phyloP scores from a whole-genome alignment of 2,888 invertebrate genomes.

The Epistrophella euchroma region DNA sequence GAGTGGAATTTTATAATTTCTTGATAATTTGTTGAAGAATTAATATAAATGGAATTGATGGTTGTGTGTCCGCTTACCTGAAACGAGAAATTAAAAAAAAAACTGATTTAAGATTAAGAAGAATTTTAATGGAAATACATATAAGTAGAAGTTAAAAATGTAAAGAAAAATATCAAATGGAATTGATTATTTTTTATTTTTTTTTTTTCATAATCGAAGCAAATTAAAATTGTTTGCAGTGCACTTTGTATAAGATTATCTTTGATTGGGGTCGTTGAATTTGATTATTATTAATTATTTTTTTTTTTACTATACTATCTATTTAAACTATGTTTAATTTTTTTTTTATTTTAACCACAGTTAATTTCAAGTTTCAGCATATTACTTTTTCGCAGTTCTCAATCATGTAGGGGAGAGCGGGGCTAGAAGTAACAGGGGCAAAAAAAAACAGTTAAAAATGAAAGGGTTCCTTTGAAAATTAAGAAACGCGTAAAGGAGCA shows the following conservation, averaged over 20 bases:
- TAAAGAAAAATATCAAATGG: slow-evolving; percentile 28
- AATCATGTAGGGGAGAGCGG: too few relatives aligned
- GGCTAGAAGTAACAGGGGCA: too few relatives aligned
- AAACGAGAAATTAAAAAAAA: slow-evolving; percentile 50
- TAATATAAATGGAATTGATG: slow-evolving; percentile 55
- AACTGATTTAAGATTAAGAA: slow-evolving; percentile 28
- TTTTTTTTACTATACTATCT: not conserved
- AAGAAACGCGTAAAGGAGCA: too few relatives aligned
- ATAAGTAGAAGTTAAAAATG: not conserved
- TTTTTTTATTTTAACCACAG: not conserved
- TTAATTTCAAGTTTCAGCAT: too few relatives aligned
- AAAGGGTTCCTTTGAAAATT: too few relatives aligned
- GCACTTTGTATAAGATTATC: slow-evolving; percentile 14
- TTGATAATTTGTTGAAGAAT: slow-evolving; percentile 62
- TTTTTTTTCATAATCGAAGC: slow-evolving; percentile 9
- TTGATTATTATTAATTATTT: slow-evolving; percentile 23
- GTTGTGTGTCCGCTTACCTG: slow-evolving; percentile 62
- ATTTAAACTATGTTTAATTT: not conserved
- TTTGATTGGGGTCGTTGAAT: slow-evolving; percentile 18
- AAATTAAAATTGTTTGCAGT: slow-evolving; percentile 52
- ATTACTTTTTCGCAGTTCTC: too few relatives aligned
- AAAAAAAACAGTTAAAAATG: too few relatives aligned
- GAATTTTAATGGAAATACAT: slow-evolving; percentile 68
- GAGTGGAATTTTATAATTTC: slow-evolving; percentile 73
- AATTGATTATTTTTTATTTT: slow-evolving; percentile 17